Base-by-base conservation (phyloP, 2,888 invertebrate genomes). In the Antitype chi region DNA sequence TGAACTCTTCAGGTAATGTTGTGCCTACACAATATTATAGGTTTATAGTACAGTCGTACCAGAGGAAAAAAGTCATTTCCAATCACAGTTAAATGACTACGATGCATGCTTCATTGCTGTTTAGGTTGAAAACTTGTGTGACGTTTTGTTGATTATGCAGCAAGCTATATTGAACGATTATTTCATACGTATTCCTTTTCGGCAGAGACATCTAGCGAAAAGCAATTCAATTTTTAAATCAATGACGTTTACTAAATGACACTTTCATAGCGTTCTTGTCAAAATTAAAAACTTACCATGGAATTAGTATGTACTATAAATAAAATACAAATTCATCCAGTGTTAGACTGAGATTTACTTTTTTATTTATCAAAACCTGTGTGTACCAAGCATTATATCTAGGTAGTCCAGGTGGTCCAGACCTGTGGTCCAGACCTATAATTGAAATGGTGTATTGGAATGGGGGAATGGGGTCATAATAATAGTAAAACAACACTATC, bases 151-250 rank as follows among this genome's bases (percentile, higher is more conserved):
- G 1, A 23, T 13, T 43, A 74, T 1, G 20, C 70, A 81, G 87
- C 77, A 78, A 79, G 25, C 72, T 78, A 72, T 70, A 17, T 0
- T 38, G 17, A 59, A 76, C 0, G 6, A 23, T n/a, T 49, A 0
- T 1, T 49, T 70, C 47, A 20, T 59, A 28, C 53, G 52, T n/a
- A 25, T 25, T 71, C 4, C 25, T 47, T 11, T 62, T 68, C 47
- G 4, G 59, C 60, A 80, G 87, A 74, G 87, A 81, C 87, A 88
- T 87, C 87, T 87, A 80, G 71, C 72, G 87, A 67, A 64, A 52
- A 76, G 49, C 25, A 72, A 47, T n/a, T 23, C 7, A 75, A 66
- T 25, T 76, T 76, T 78, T 86, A 68, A 88, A 86, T 86, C 80
- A 83, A 81, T 86, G 84, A 86, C 86, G 69, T 85, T 68, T 82